Conservation (phyloP, 2,888 invertebrate genomes). For the Tetrapedia diversipes region DNA sequence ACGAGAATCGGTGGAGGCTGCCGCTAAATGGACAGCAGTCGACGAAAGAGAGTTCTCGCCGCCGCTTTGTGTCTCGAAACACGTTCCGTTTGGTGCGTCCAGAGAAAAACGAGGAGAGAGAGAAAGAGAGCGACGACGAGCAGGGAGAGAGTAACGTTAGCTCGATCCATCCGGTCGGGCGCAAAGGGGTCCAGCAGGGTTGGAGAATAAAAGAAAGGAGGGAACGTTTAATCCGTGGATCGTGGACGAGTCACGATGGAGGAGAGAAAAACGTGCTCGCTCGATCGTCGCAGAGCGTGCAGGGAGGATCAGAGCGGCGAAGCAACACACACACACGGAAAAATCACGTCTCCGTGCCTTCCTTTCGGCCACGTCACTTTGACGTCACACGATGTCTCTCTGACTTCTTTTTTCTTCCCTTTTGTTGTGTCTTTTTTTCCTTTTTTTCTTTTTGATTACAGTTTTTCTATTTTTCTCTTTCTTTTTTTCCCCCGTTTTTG, state of each 20-base stretch:
- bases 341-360: slow-evolving; percentile 54
- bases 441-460: not conserved
- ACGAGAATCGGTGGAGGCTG: too few relatives aligned
- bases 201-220: slow-evolving; percentile 15
- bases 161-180: not conserved
- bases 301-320: slow-evolving; percentile 57
- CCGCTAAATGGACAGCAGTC: not conserved
- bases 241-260: slow-evolving; percentile 21
- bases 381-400: slow-evolving; percentile 40
- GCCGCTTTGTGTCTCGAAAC: not conserved
- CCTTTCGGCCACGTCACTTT: slow-evolving; percentile 54
- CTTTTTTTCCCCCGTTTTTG: slow-evolving; percentile 25
- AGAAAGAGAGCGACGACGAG: too few relatives aligned
- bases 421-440: too few relatives aligned
- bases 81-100: not conserved
- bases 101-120: too few relatives aligned
- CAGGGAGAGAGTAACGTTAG: not conserved
- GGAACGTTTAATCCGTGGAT: slow-evolving; percentile 14
- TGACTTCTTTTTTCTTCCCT: slow-evolving; percentile 19
- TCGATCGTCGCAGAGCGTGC: slow-evolving; percentile 38
- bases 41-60: not conserved
- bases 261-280: slow-evolving; percentile 14
- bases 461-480: not conserved
- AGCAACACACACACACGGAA: slow-evolving; percentile 80
- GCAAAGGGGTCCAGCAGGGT: not conserved